Evolutionary conservation across 2,888 invertebrate species (phyloP), one percentile per base, ranked within the genome.

Genomic region (Troides helena): DNA sequence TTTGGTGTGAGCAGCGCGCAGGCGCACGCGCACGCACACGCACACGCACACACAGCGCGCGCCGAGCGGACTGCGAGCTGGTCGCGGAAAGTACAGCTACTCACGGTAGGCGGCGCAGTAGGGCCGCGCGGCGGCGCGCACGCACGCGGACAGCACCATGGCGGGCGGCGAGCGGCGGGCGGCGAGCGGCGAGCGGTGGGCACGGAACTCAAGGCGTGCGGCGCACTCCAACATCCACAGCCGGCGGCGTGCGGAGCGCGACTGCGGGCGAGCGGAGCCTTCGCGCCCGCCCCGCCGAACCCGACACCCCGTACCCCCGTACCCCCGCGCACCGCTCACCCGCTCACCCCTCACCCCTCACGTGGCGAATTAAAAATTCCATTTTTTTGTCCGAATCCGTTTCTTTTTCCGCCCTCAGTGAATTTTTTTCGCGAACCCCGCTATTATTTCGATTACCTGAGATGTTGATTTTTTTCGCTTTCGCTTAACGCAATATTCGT

Each of bases 401-500:
- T 91, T 88, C 91, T 92, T 92, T 21, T 93, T 90, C 89, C 90
- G 86, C 91, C 91, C 90, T 88, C 90, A 86, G 90, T 90, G 90
- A 88, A 85, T 92, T 93, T 93, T 93, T 93, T 93, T 89, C 86
- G 88, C 87, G 87, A 84, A 83, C 77, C 85, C 86, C 86, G 86
- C 89, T 79, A 89, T 91, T 91, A 89, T 91, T 90, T 88, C 89
- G 88, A 89, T 91, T 93, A 93, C 93, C 93, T 93, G 93, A 88
- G 89, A 86, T 87, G 86, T 81, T 66, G 73, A 84, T 90, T 92
- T 92, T 84, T 87, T 83, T 80, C 82, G 84, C 84, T 84, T 82
- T 85, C 83, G 85, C 81, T 84, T 81, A 83, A 82, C 81, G 80
- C 85, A 85, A 85, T 84, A 86, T 84, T 84, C 85, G 88, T 87